These are phyloP conservation scores for Brachypterus glaber DNA, from an alignment of 2,888 invertebrate species.

Conservation along the genomic window DNA sequence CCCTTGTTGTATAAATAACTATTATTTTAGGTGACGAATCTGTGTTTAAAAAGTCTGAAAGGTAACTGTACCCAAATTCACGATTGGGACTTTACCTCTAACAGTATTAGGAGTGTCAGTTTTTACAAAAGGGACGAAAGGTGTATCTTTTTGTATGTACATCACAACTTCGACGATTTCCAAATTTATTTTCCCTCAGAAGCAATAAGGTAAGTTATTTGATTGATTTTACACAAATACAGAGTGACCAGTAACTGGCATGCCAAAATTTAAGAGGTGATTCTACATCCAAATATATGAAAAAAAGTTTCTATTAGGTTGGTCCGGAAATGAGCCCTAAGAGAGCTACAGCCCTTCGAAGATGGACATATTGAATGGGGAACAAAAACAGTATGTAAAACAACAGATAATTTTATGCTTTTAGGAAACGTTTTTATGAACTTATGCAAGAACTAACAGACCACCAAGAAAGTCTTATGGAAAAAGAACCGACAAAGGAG, in stretches of 20 bases:
- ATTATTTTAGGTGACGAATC: constrained; percentile 46
- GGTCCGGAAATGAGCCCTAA: too few species aligned
- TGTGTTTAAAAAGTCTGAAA: constrained; percentile 69
- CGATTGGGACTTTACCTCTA: constrained; percentile 88
- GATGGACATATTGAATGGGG: too few species aligned
- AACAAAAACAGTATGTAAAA: too few species aligned
- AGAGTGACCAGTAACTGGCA: too few species aligned
- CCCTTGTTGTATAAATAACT: too few species aligned
- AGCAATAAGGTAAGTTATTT: too few species aligned
- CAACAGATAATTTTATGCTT: too few species aligned
- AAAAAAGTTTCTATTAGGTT: too few species aligned
- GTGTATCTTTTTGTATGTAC: constrained; percentile 93
- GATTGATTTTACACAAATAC: too few species aligned
- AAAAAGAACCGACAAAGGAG: constrained; percentile 33
- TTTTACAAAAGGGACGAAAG: constrained; percentile 93
- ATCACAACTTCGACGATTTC: constrained; percentile 97
- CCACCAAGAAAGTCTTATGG: constrained; percentile 60
- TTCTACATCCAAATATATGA: too few species aligned
- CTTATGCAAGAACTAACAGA: constrained; percentile 79
- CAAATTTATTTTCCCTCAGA: constrained; percentile 95
- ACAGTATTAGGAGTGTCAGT: constrained; percentile 83
- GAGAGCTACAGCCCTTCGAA: too few species aligned
- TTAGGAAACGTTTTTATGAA: constrained; percentile 66
- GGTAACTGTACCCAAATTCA: constrained; percentile 77
- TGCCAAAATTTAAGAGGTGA: too few species aligned